Base-by-base conservation (phyloP, 2,888 invertebrate genomes). In the Sinohyriopsis cumingii region DNA sequence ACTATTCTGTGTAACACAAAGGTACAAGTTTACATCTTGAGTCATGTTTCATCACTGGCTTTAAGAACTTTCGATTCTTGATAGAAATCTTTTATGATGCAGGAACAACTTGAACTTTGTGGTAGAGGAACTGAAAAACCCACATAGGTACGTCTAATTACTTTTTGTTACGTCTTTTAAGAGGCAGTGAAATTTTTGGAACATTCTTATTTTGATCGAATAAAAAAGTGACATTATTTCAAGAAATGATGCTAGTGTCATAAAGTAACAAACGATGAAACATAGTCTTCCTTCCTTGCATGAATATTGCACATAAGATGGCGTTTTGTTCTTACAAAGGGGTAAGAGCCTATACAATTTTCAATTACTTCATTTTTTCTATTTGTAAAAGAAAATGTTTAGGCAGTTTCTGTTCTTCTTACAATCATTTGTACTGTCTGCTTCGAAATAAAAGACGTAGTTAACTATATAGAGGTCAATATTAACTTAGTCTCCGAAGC, bases 21-120 rank as follows among this genome's bases (percentile, higher is more conserved):
- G 5, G 18, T 63, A 33, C 63, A 28, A 45, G n/a, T 45, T 22
- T 63, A 53, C 5, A 45, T 19, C 33, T 45, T 63, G n/a, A 33
- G 22, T 45, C 15, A 63, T 1, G n/a, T 33, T 25, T 3, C 24
- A 62, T 28, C 15, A 5, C 28, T 5, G 5, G n/a, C 7, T 22
- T 60, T 12, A 60, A 60, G 25, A 6, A 19, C 7, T 60, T n/a
- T 60, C 3, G n/a, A 22, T 60, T 5, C 5, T 60, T 63, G 7
- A 24, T 53, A 6, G 5, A 20, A 9, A 28, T 24, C 7, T n/a
- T 62, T 57, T 65, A 5, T 57, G 20, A 67, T 81, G 54, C 73
- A 88, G 89, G 88, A 89, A 89, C 73, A 88, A 88, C 69, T 78
- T 89, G 61, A 90, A 90, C 71, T 89, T 85, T 69, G 83, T 88